Conservation (phyloP, 2,888 invertebrate species). For the Aspidiotus destructor region DNA sequence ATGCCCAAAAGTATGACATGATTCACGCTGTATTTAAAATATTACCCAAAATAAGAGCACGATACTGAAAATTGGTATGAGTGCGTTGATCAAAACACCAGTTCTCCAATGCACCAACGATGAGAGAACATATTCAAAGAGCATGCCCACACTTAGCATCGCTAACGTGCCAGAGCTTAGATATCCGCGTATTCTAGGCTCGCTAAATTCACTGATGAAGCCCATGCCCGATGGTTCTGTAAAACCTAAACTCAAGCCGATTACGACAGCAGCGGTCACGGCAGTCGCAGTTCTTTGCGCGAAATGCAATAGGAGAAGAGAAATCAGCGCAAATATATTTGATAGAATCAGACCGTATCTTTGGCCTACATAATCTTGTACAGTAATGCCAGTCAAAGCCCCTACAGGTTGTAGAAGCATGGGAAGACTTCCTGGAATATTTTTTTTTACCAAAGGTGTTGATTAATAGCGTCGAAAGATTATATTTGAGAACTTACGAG, state of each 20-base stretch:
- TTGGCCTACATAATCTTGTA: conserved; percentile 49
- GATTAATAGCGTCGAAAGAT: too few relatives aligned
- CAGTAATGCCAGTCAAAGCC: conserved; percentile 49
- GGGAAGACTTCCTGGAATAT: conserved; percentile 48
- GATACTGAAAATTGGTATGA: conserved; percentile 46
- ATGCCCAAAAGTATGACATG: too few relatives aligned
- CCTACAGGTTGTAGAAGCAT: conserved; percentile 51
- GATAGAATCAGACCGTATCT: conserved; percentile 50
- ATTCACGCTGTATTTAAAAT: too few relatives aligned
- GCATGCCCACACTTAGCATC: conserved; percentile 62
- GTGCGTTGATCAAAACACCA: conserved; percentile 51
- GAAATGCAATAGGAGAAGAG: conserved; percentile 48
- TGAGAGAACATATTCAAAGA: conserved; percentile 63
- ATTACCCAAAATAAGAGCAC: conserved; percentile 54
- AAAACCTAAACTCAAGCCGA: conserved; percentile 56
- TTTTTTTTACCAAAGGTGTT: too few relatives aligned
- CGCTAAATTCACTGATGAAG: conserved; percentile 52
- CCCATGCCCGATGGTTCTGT: conserved; percentile 53
- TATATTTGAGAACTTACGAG: too few relatives aligned
- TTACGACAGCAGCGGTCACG: conserved; percentile 45
- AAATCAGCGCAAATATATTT: conserved; percentile 50
- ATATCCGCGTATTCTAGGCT: conserved; percentile 41
- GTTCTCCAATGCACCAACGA: conserved; percentile 60
- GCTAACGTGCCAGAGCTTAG: conserved; percentile 60
- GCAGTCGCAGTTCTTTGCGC: conserved; percentile 43